These are phyloP conservation scores for Erpetoichthys calabaricus DNA, from an alignment of 2,797 vertebrate species.

Conservation along the genomic window DNA sequence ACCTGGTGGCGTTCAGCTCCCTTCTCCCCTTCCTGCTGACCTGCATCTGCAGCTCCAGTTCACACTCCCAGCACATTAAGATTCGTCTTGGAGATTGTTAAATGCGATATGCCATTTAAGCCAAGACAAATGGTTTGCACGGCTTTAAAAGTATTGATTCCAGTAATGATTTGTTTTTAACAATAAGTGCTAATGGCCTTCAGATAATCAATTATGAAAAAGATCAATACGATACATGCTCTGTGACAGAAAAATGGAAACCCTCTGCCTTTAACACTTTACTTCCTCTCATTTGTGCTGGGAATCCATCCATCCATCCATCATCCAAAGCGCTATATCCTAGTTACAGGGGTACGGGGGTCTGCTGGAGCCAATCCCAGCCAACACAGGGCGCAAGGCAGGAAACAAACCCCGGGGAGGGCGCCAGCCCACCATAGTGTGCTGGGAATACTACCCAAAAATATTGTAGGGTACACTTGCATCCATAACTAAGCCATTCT, in stretches of 20 bases:
- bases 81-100: conserved; percentile 71
- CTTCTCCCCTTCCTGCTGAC: conserved; percentile 7
- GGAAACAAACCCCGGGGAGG: too few relatives aligned
- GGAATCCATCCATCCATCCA: too few relatives aligned
- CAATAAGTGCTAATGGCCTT: conserved; percentile 89
- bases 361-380: too few relatives aligned
- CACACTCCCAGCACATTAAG: conserved; percentile 30
- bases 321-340: too few relatives aligned
- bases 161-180: conserved; percentile 91
- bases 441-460: too few relatives aligned
- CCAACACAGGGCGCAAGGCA: too few relatives aligned
- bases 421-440: too few relatives aligned
- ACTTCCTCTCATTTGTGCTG: conserved; percentile 4
- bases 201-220: conserved; percentile 87
- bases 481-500: too few relatives aligned
- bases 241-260: conserved; percentile 36
- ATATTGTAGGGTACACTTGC: too few relatives aligned
- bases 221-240: conserved; percentile 73
- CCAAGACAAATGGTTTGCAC: conserved; percentile 75
- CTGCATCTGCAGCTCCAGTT: conserved; percentile 18
- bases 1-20: conserved; percentile 1
- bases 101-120: conserved; percentile 81
- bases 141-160: conserved; percentile 80
- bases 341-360: too few relatives aligned
- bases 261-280: conserved; percentile 42